These are phyloP conservation scores for Electrona antarctica DNA, from an alignment of 2,113 vertebrate species.

Conservation along the genomic window DNA sequence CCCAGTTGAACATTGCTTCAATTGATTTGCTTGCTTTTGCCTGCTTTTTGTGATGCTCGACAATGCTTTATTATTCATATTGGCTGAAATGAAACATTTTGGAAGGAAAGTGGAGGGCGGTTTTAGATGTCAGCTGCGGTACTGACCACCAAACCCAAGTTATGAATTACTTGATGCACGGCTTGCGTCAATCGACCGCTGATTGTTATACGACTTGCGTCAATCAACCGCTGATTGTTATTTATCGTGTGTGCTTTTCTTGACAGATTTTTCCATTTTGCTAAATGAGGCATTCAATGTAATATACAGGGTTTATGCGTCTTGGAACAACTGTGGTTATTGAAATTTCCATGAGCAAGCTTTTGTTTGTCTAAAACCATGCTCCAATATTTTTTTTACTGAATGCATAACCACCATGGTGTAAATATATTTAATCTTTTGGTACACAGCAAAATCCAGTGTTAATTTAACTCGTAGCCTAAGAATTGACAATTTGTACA, in stretches of 20 bases:
- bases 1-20: not conserved
- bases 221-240: not conserved
- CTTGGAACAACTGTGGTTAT: not conserved
- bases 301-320: not conserved
- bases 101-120: not conserved
- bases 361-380: not conserved
- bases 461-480: too few relatives aligned
- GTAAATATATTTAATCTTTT: too few relatives aligned
- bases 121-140: not conserved
- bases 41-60: not conserved
- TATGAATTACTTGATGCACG: not conserved
- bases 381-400: not conserved
- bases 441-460: too few relatives aligned
- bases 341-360: conserved; percentile 1
- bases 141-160: not conserved
- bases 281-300: conserved; percentile 7
- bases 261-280: not conserved
- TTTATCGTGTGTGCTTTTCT: conserved; percentile 5
- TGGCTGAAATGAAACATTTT: not conserved
- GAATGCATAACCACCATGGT: too few relatives aligned
- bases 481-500: too few relatives aligned
- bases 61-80: not conserved
- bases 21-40: not conserved
- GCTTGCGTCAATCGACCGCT: not conserved
- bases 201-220: not conserved